Evolutionary conservation across 2,888 invertebrate genomes (phyloP), one percentile per base, ranked within the genome.

Genomic region (Agriopis aurantiaria): DNA sequence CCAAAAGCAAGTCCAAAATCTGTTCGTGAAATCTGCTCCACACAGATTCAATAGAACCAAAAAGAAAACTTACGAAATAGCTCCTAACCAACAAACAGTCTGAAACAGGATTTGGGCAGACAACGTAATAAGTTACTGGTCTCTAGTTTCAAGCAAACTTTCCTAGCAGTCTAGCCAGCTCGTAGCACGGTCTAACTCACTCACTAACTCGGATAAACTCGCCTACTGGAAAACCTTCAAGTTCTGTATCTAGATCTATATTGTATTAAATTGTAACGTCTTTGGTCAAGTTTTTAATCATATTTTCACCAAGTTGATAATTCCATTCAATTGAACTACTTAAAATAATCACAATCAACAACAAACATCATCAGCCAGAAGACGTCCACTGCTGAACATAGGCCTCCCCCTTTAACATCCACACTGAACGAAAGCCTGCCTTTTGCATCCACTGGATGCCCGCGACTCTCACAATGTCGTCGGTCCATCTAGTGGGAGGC

Each of bases 81-180:
- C 8, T 8, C 11, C 41, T 7, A 9, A 3, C 8, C 7, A 40
- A 58, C 40, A 66, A 53, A 66, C 60, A 49, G 33, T 60, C 52
- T 17, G 40, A 66, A 66, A 66, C 60, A 55, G 46, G 59, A 48
- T 40, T 53, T 60, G 23, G n/a, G 7, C 52, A 40, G 55, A 56
- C 49, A 40, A 52, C 45, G 51, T 66, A 46, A 40, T 3, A 17
- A 60, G 53, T 66, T 66, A 49, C 14, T 8, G 59, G 33, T 4
- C n/a, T 49, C 49, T 14, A 57, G 48, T 57, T 33, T 33, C 7
- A 10, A 12, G 12, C 41, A 65, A 65, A 59, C 46, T 65, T 59
- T 53, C 33, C 46, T 43, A 12, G 10, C 8, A 17, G 14, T 14
- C 43, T 56, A 12, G 62, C 45, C 46, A 0, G 17, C 40, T 33